Conservation (phyloP, 2,113 vertebrate genomes). For the Brachypteracias leptosomus region DNA sequence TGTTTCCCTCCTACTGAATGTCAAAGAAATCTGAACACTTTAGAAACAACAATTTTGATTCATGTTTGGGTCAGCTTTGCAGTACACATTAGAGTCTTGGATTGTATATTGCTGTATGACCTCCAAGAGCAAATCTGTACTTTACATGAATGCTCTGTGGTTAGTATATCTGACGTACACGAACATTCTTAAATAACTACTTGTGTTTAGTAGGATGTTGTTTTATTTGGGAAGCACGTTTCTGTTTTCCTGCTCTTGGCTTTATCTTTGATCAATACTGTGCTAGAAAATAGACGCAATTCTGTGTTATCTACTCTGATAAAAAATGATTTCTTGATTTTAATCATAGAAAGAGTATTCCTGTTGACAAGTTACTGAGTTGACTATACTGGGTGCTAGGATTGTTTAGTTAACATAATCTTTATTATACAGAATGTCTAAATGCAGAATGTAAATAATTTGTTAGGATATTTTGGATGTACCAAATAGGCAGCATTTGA, state of each 20-base stretch:
- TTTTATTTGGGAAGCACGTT: neutral
- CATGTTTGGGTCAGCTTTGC: neutral
- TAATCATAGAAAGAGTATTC: neutral
- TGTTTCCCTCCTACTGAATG: neutral
- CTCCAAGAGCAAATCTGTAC: neutral
- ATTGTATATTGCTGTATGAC: neutral
- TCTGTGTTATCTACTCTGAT: neutral
- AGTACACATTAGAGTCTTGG: fast-evolving
- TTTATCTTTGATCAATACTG: neutral
- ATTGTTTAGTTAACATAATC: neutral
- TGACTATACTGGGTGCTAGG: neutral
- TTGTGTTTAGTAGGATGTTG: neutral
- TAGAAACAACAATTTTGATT: neutral
- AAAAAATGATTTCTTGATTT: neutral
- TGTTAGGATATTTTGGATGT: neutral
- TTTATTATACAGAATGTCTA: neutral
- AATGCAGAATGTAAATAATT: neutral
- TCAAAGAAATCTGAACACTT: neutral
- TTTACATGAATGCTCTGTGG: neutral
- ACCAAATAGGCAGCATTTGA: neutral
- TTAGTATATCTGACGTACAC: neutral
- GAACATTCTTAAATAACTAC: neutral
- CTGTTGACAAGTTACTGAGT: neutral
- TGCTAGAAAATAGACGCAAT: neutral
- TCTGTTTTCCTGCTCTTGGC: neutral